These are phyloP conservation scores for Drosophila paramelanica DNA, from an alignment of 2,888 invertebrate species.

Conservation along the genomic window DNA sequence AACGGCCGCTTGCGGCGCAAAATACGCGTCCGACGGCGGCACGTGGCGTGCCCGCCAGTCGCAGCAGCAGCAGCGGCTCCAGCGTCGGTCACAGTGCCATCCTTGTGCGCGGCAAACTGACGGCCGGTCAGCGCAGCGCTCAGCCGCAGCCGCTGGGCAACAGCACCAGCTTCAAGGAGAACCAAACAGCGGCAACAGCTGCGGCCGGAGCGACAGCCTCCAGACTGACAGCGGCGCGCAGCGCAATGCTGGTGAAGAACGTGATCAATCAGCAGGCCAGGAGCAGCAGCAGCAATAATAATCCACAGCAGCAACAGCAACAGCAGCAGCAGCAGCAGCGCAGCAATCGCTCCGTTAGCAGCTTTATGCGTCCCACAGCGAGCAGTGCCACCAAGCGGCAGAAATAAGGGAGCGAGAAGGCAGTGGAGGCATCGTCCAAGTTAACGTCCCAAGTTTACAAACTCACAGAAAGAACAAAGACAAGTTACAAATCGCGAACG, in stretches of 20 bases:
- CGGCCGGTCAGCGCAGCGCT: conserved; percentile 33
- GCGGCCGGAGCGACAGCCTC: conserved; percentile 38
- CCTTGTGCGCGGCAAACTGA: conserved; percentile 69
- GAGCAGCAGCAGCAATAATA: conserved; percentile 27
- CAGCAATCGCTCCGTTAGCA: conserved; percentile 84
- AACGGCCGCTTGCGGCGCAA: conserved; percentile 86
- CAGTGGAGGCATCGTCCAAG: conserved; percentile 40
- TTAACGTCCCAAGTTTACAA: conserved; percentile 67
- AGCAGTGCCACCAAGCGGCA: conserved; percentile 90
- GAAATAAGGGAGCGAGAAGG: conserved; percentile 66
- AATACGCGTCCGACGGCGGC: conserved; percentile 81
- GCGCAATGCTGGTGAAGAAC: conserved; percentile 80
- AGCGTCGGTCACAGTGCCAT: conserved; percentile 86
- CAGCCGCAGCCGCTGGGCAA: conserved; percentile 57
- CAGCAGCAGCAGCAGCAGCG: conserved; percentile 46
- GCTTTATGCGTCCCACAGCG: conserved; percentile 95
- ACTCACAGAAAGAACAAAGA: conserved; percentile 26
- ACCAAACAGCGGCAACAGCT: conserved; percentile 64
- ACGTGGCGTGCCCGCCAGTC: conserved; percentile 86
- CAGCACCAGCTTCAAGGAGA: conserved; percentile 86
- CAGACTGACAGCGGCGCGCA: conserved; percentile 73
- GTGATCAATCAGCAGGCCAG: conserved; percentile 69
- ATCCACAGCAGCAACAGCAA: conserved; percentile 21
- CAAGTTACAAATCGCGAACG: conserved; percentile 60
- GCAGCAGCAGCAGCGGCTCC: conserved; percentile 87